Percentiles rank a stretch among this genome's conserved stretches.
These are phyloP conservation scores for Bubo bubo DNA, from an alignment of 2,113 vertebrate genomes.

Conservation along the genomic window DNA sequence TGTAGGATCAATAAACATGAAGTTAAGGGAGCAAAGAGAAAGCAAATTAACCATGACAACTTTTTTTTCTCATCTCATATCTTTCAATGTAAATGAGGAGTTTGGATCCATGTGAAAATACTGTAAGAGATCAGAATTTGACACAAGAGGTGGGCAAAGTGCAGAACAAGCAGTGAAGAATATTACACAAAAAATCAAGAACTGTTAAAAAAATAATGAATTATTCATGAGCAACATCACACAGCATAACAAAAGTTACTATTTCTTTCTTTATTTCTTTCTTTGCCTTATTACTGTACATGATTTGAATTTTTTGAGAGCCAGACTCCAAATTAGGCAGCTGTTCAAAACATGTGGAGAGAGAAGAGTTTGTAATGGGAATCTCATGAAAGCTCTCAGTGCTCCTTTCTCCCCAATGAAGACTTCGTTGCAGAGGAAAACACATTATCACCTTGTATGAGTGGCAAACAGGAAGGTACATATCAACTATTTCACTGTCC, in stretches of 20 bases:
- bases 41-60: background rate
- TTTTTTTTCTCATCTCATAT: background rate
- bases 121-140: background rate
- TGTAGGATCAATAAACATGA: background rate
- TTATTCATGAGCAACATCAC: background rate
- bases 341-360: conserved; percentile 9
- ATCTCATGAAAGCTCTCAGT: background rate
- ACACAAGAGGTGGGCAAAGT: background rate
- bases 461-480: background rate
- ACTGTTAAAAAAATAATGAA: background rate
- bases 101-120: background rate
- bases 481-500: background rate
- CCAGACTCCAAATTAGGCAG: background rate
- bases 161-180: background rate
- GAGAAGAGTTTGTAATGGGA: background rate
- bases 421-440: background rate
- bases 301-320: conserved; percentile 20
- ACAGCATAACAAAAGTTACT: background rate
- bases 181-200: background rate
- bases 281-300: background rate
- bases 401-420: background rate
- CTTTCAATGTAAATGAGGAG: background rate
- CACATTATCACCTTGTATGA: background rate
- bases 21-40: background rate
- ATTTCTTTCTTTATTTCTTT: background rate